Evolutionary conservation across 2,113 vertebrate species (phyloP).

Genomic region (Alligator sinensis): DNA sequence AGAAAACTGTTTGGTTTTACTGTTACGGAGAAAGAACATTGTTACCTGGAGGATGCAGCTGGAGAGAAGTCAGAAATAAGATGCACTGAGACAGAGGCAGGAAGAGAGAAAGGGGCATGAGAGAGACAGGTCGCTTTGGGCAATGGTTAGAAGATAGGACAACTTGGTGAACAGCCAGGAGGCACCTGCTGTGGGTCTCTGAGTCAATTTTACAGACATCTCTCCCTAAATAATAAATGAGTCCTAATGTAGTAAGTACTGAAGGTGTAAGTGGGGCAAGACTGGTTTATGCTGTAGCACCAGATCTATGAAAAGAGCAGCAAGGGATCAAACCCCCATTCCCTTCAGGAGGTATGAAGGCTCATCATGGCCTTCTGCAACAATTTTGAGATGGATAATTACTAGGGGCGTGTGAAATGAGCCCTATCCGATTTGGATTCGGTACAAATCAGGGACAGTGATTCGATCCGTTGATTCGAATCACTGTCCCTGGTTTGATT

Average conservation of each 20-base stretch:
- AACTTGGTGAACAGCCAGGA: background rate
- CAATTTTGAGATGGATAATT: background rate
- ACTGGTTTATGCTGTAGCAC: background rate
- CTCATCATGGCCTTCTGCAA: rapidly evolving
- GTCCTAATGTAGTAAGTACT: rapidly evolving
- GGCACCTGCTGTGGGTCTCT: background rate
- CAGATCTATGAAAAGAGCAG: background rate
- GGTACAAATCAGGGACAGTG: too few species aligned
- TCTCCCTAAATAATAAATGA: background rate
- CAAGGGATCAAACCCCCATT: background rate
- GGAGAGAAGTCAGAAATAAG: background rate
- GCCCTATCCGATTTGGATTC: too few species aligned
- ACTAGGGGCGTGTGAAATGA: too few species aligned
- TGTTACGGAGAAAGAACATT: constrained; percentile 50
- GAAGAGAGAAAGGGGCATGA: background rate
- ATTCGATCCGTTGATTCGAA: too few species aligned
- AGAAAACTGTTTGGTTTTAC: background rate
- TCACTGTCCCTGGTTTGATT: too few species aligned
- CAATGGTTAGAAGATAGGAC: background rate
- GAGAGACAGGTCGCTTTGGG: rapidly evolving
- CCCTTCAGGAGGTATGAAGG: rapidly evolving
- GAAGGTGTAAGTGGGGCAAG: rapidly evolving
- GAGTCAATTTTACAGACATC: background rate
- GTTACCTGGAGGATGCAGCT: constrained; percentile 54
- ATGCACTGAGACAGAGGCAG: background rate